Evolutionary conservation across 2,888 invertebrate species (phyloP).

Genomic region (Bembecia ichneumoniformis): DNA sequence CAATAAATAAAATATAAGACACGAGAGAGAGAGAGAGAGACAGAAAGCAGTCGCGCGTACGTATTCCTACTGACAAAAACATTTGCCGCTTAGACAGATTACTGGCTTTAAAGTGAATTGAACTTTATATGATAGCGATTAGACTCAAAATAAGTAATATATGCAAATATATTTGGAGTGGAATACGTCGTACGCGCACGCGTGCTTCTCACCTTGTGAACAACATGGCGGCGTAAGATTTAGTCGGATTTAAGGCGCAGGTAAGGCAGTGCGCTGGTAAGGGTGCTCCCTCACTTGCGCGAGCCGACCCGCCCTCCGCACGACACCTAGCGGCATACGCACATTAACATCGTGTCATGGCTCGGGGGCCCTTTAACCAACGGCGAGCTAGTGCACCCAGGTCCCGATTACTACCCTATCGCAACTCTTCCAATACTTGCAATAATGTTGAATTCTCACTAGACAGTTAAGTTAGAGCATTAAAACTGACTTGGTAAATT

Average conservation of each 20-base stretch:
- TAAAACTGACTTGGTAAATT: too few species aligned
- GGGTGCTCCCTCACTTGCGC: conserved; percentile 96
- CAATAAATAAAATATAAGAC: conserved; percentile 52
- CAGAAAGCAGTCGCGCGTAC: conserved; percentile 60
- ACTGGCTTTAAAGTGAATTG: conserved; percentile 1
- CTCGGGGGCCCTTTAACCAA: conserved; percentile 21
- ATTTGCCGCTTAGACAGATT: conserved; percentile 10
- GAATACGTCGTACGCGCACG: conserved; percentile 44
- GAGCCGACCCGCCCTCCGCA: conserved; percentile 87
- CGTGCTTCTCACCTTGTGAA: conserved; percentile 71
- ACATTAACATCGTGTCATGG: conserved; percentile 48
- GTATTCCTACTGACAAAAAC: conserved; percentile 47
- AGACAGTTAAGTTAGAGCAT: too few species aligned
- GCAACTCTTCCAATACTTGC: not conserved
- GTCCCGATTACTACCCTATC: not conserved
- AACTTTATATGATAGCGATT: not conserved
- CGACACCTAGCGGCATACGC: conserved; percentile 82
- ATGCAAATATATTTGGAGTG: conserved; percentile 48
- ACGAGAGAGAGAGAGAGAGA: conserved; percentile 65
- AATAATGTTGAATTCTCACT: too few species aligned
- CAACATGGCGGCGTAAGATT: conserved; percentile 69
- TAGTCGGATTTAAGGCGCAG: conserved; percentile 78
- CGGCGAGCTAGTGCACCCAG: not conserved
- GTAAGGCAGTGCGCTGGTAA: conserved; percentile 90
- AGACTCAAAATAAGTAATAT: conserved; percentile 7